Base-by-base conservation (phyloP, 2,888 invertebrate species). In the Pocota personata region DNA sequence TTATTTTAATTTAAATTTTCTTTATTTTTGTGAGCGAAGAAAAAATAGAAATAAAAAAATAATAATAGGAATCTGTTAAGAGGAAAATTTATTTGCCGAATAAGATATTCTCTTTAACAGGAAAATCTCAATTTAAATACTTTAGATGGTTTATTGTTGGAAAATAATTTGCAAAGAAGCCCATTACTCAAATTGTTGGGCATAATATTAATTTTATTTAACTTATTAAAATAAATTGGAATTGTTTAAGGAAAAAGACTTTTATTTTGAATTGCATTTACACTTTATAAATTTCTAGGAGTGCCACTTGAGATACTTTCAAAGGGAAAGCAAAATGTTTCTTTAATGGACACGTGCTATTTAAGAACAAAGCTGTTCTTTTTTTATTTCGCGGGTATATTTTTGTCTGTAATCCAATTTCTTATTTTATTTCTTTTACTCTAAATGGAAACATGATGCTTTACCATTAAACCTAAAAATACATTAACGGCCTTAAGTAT, bases 121-220 rank as follows among this genome's bases (percentile, higher is more conserved):
- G 48, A 21, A 21, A 48, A 48, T 48, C 48, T 48, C 48, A 48
- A 21, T 48, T 48, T 19, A 48, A 48, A 48, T 48, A 48, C 48
- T 21, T 48, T 21, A 1, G 16, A 43, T 14, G 21, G 48, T 4
- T 21, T 7, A 7, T 48, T 48, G 19, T 48, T 1, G 1, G 6
- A 7, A 30, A 52, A 52, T 14, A 50, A 50, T 30, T 52, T 3
- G 12, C 52, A 52, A 52, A 52, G 52, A 14, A 16, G n/a, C n/a
- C 52, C 30, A 52, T 52, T 52, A 21, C 50, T 50, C 24, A 21
- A 50, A 24, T 50, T 50, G 50, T 50, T 50, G 40, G 2, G 40
- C n/a, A 40, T 40, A 40, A n/a, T n/a, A n/a, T 40, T n/a, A 48
- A 8, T 21, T 19, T 19, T 19, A 19, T 46, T 46, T 46, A 19